phyloP scores from a whole-genome alignment of 2,797 vertebrate genomes.

The Cirrhinus molitorella region DNA sequence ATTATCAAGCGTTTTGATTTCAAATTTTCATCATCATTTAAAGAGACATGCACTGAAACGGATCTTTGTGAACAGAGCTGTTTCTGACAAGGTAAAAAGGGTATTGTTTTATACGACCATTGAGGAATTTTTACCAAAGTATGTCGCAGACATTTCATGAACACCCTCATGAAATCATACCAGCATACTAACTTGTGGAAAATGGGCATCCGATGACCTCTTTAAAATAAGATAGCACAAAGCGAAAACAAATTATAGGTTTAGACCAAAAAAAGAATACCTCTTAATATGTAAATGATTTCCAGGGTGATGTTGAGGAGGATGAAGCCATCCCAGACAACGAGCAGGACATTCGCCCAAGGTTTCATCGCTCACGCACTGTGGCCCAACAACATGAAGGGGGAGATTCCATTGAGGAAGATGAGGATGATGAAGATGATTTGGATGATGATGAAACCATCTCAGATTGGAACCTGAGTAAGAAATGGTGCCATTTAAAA shows the following conservation, averaged over 20 bases:
- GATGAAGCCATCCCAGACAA: constrained; percentile 95
- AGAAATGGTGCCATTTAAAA: constrained; percentile 47
- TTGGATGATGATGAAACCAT: constrained; percentile 95
- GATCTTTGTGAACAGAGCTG: too few relatives aligned
- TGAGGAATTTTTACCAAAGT: too few relatives aligned
- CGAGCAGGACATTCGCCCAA: constrained; percentile 94
- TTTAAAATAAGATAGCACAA: too few relatives aligned
- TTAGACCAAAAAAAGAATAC: not conserved
- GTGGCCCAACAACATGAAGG: constrained; percentile 95
- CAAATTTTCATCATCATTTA: too few relatives aligned
- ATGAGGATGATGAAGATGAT: constrained; percentile 88
- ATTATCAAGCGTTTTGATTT: too few relatives aligned
- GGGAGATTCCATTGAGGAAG: constrained; percentile 89
- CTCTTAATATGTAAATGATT: not conserved
- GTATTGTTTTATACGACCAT: too few relatives aligned
- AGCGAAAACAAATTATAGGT: not conserved
- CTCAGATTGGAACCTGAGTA: constrained; percentile 98
- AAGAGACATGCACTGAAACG: too few relatives aligned
- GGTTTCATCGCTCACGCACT: constrained; percentile 94
- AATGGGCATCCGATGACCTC: too few relatives aligned
- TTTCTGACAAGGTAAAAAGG: too few relatives aligned
- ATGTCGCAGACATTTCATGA: too few relatives aligned
- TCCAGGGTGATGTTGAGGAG: constrained; percentile 94
- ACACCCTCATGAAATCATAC: too few relatives aligned
- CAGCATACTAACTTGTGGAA: too few relatives aligned